Percentiles rank a stretch among this genome's conserved stretches.
Evolutionary conservation across 2,888 invertebrate genomes (phyloP).

Genomic region (Noctua janthe): DNA sequence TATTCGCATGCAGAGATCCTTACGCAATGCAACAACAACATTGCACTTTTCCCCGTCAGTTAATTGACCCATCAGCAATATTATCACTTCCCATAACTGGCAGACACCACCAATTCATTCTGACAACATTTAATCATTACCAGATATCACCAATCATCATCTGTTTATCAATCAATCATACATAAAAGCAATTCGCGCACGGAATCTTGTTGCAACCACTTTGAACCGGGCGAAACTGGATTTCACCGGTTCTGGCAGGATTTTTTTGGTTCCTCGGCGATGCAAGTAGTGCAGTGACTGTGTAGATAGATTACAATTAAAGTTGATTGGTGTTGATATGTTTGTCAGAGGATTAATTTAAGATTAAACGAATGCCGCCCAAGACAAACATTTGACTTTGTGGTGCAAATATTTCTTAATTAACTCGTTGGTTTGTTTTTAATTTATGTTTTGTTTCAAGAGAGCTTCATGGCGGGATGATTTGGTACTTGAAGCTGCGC

Average conservation of each 20-base stretch:
- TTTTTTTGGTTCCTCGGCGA: slow-evolving; percentile 23
- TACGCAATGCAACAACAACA: slow-evolving; percentile 14
- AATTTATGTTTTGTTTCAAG: slow-evolving; percentile 29
- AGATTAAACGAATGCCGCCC: slow-evolving; percentile 62
- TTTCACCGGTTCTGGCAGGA: slow-evolving; percentile 2
- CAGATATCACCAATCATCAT: slow-evolving; percentile 49
- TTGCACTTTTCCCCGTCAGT: slow-evolving; percentile 15
- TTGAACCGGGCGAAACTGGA: slow-evolving; percentile 29
- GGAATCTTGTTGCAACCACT: slow-evolving; percentile 17
- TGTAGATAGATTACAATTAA: slow-evolving; percentile 69
- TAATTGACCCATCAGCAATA: slow-evolving; percentile 39
- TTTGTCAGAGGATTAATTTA: slow-evolving; percentile 61
- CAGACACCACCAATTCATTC: slow-evolving; percentile 48
- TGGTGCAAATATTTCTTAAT: slow-evolving; percentile 35
- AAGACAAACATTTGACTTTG: slow-evolving; percentile 17
- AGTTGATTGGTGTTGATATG: slow-evolving; percentile 75
- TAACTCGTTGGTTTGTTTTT: slow-evolving; percentile 48
- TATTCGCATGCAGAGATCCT: neutral
- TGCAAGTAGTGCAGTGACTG: slow-evolving; percentile 48
- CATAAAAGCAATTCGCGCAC: slow-evolving; percentile 38
- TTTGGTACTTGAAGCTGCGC: slow-evolving; percentile 41
- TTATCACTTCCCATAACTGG: slow-evolving; percentile 1
- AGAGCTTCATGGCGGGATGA: slow-evolving; percentile 50
- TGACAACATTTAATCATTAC: slow-evolving; percentile 42
- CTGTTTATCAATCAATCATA: slow-evolving; percentile 53